phyloP scores from a whole-genome alignment of 2,797 vertebrate species.

The Sebastes variabilis region DNA sequence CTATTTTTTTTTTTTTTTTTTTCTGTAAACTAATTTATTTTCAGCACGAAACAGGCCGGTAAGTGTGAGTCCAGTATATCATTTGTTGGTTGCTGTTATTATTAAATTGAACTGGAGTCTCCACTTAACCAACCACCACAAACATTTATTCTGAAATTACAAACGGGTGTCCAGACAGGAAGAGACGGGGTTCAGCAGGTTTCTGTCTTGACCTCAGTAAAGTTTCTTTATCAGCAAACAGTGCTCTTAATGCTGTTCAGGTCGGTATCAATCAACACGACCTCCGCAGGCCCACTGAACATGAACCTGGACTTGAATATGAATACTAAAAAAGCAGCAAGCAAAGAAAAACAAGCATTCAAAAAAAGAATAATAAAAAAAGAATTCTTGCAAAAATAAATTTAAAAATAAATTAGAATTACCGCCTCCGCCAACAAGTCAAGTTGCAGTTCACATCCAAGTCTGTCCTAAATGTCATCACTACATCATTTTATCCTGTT shows the following conservation, averaged over 20 bases:
- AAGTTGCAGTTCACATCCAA: neutral
- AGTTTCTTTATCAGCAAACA: too few species aligned
- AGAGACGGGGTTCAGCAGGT: too few species aligned
- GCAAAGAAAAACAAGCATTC: too few species aligned
- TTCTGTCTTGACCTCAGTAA: too few species aligned
- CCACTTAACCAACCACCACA: neutral
- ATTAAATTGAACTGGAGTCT: neutral
- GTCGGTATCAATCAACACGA: too few species aligned
- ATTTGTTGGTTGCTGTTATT: neutral
- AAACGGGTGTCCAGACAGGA: too few species aligned
- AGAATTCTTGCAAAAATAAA: too few species aligned
- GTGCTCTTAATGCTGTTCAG: too few species aligned
- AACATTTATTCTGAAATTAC: neutral
- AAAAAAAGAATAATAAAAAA: too few species aligned
- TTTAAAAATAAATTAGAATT: too few species aligned
- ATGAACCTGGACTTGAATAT: fast-evolving
- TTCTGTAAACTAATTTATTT: neutral
- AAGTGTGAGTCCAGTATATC: neutral
- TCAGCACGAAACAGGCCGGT: neutral
- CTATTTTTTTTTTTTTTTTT: neutral
- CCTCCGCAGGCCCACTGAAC: fast-evolving
- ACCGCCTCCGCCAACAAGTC: too few species aligned
- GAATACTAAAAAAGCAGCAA: too few species aligned
- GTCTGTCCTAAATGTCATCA: neutral
- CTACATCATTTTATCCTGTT: neutral